phyloP scores from a whole-genome alignment of 2,797 vertebrate genomes.

The Acanthiza pusilla region DNA sequence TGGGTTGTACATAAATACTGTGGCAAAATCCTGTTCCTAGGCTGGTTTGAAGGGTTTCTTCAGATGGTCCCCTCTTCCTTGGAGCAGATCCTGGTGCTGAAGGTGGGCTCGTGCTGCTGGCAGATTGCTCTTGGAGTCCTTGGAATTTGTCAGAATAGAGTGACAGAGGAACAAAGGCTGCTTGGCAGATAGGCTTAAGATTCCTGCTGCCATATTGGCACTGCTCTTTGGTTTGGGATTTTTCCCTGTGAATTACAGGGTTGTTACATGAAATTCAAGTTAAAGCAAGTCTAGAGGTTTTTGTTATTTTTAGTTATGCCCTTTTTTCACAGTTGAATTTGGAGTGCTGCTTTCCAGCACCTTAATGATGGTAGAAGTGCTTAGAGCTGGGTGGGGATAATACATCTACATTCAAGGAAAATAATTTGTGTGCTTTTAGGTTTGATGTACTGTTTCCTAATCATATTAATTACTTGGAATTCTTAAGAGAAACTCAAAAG shows the following conservation, averaged over 20 bases:
- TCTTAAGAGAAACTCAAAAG: conserved; percentile 30
- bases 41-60: not conserved
- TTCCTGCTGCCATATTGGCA: conserved; percentile 18
- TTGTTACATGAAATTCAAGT: not conserved
- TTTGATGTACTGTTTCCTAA: conserved; percentile 33
- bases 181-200: not conserved
- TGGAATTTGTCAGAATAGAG: not conserved
- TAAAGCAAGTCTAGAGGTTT: not conserved
- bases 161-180: conserved; percentile 27
- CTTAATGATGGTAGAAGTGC: not conserved
- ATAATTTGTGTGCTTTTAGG: not conserved
- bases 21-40: not conserved
- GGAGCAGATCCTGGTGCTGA: not conserved
- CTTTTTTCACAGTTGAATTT: not conserved
- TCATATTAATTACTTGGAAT: conserved; percentile 30
- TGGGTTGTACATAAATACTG: not conserved
- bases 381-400: not conserved
- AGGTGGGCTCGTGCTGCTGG: not conserved
- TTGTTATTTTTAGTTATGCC: not conserved
- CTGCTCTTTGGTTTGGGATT: not conserved
- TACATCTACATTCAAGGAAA: not conserved
- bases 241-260: not conserved
- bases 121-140: not conserved
- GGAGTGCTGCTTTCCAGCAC: not conserved
- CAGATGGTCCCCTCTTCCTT: not conserved